A percentile compares a stretch with the other conserved stretches of the same genome.
phyloP scores from a whole-genome alignment of 2,113 vertebrate species.

The Rafetus swinhoei region DNA sequence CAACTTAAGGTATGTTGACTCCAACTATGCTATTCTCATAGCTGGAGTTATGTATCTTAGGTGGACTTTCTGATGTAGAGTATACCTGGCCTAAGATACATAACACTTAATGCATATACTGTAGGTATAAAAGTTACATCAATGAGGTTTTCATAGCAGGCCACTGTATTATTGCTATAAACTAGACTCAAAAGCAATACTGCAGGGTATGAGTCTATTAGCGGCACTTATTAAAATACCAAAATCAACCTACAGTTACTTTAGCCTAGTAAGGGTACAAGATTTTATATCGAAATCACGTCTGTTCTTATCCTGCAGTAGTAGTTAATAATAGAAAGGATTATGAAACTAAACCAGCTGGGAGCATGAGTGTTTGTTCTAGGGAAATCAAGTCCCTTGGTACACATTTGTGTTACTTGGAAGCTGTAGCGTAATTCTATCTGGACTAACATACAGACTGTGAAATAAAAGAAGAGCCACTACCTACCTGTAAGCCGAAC shows the following conservation, averaged over 20 bases:
- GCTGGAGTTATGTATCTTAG: too few relatives aligned
- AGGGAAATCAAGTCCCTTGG: conserved; percentile 32
- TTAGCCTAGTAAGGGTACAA: neutral
- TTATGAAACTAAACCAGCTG: conserved; percentile 41
- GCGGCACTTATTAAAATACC: neutral
- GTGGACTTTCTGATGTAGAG: too few relatives aligned
- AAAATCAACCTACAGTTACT: neutral
- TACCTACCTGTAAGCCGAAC: conserved; percentile 17
- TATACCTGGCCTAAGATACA: neutral
- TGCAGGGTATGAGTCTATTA: neutral
- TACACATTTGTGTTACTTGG: conserved; percentile 13
- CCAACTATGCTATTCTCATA: too few relatives aligned
- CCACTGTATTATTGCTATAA: neutral
- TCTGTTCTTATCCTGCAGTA: conserved; percentile 5
- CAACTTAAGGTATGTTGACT: too few relatives aligned
- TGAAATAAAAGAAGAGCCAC: neutral
- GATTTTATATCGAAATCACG: conserved; percentile 9
- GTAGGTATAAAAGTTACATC: neutral
- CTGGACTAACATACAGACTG: neutral
- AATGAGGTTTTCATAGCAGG: neutral
- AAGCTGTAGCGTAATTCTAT: conserved; percentile 43
- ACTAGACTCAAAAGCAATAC: neutral
- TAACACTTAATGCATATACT: neutral
- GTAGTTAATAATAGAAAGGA: conserved; percentile 59
- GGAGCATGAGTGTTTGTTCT: conserved; percentile 15